A percentile compares a stretch with the other conserved stretches of the same genome.
These are phyloP conservation scores for Scaptomyza cyrtandrae DNA, from an alignment of 2,888 invertebrate genomes.

Conservation along the genomic window DNA sequence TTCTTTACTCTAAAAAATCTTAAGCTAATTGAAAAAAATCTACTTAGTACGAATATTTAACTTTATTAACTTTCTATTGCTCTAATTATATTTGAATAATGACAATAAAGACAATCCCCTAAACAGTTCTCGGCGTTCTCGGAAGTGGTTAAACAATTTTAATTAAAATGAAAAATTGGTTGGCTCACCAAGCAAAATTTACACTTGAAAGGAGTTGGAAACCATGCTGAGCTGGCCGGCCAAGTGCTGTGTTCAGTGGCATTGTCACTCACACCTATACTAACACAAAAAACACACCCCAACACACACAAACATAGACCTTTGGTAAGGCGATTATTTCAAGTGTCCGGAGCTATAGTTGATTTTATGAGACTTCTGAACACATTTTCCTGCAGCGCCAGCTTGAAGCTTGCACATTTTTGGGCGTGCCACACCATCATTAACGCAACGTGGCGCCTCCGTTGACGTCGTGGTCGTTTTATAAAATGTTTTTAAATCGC, in stretches of 20 bases:
- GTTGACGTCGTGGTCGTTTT: slow-evolving; percentile 8
- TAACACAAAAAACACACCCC: neutral
- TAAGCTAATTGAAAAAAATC: neutral
- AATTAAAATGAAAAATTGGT: slow-evolving; percentile 45
- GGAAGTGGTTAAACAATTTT: slow-evolving; percentile 42
- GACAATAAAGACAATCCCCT: slow-evolving; percentile 1
- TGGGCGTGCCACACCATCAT: slow-evolving; percentile 46
- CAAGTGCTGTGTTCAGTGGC: slow-evolving; percentile 39
- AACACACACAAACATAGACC: slow-evolving; percentile 4
- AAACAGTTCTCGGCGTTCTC: neutral
- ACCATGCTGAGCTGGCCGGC: slow-evolving; percentile 38
- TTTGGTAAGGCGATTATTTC: slow-evolving; percentile 4
- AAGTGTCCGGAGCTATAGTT: slow-evolving; percentile 62
- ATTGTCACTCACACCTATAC: slow-evolving; percentile 21
- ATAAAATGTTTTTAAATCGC: slow-evolving; percentile 42
- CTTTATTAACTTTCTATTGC: neutral
- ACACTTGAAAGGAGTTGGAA: slow-evolving; percentile 8
- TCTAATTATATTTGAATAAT: slow-evolving; percentile 11
- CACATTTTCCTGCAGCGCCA: slow-evolving; percentile 68
- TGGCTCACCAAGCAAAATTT: neutral
- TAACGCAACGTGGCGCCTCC: slow-evolving; percentile 36
- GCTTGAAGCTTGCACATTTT: slow-evolving; percentile 39
- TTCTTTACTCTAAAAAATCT: neutral
- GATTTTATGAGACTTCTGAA: slow-evolving; percentile 69
- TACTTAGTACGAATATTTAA: neutral